Base-by-base conservation (phyloP, 2,888 invertebrate genomes). In the Nasonovia ribisnigri region DNA sequence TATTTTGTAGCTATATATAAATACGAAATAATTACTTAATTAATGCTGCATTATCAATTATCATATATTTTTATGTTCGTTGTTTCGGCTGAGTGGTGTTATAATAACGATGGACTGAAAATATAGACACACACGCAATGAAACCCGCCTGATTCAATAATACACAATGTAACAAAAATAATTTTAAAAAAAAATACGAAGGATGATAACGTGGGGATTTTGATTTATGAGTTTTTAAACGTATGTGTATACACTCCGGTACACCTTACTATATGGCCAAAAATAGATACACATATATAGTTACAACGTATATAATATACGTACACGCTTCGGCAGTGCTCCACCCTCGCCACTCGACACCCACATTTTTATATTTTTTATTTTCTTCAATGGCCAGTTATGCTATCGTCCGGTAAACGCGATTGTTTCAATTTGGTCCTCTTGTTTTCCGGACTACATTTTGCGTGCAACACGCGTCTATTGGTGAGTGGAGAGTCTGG, bases 181-280 rank as follows among this genome's bases (percentile, higher is more conserved):
- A 77, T 36, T 20, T 36, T 20, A 5, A 29, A n/a, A 46, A 77
- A 46, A 90, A 77, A 48, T 42, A 43, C 10, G 77, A 36, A 77
- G 48, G 90, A 51, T 48, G 90, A 90, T 77, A 48, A 48, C 90
- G 77, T 36, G 77, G 67, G 90, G 48, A 46, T 48, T 77, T 48
- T 90, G 90, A 90, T 90, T 90, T 90, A 90, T 90, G 90, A 2
- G 90, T 48, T 90, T 90, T 90, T 90, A 90, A 90, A 90, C 90
- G 48, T 43, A 13, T 46, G 8, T n/a, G 10, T n/a, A 42, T 36
- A 43, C 20, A 48, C 29, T 90, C n/a, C 13, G 5, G 46, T 46
- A 3, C 46, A 29, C 57, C 29, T 20, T 67, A 67, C 26, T 24
- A 57, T 67, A 77, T 11, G 24, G 36, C 20, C 87, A n/a, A 87